phyloP scores from a whole-genome alignment of 2,797 vertebrate genomes.

The Melanotaenia boesemani region DNA sequence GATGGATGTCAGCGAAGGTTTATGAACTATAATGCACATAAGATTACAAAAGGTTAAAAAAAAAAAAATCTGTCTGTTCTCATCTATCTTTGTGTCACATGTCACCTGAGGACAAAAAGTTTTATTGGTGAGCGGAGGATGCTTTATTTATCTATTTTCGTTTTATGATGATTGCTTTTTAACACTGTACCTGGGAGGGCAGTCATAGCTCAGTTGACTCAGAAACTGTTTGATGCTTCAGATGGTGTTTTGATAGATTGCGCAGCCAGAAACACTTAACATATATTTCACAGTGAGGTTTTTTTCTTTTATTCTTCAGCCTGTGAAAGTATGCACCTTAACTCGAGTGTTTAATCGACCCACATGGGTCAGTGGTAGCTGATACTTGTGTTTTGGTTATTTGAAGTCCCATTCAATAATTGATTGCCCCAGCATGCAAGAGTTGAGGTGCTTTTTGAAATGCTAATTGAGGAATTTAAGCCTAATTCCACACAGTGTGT shows the following conservation, averaged over 20 bases:
- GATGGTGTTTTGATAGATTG: constrained; percentile 49
- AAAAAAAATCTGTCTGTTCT: constrained; percentile 30
- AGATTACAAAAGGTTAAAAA: constrained; percentile 53
- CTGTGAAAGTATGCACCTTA: constrained; percentile 9
- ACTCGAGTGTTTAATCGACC: constrained; percentile 12
- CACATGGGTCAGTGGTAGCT: constrained; percentile 36
- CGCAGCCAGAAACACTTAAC: neutral
- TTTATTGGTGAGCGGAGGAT: constrained; percentile 12
- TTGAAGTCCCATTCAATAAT: constrained; percentile 66
- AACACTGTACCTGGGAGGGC: constrained; percentile 41
- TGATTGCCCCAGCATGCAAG: constrained; percentile 71
- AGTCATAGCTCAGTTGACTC: constrained; percentile 35
- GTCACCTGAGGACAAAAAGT: constrained; percentile 51
- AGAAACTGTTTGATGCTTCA: constrained; percentile 31
- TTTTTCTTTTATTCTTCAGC: neutral
- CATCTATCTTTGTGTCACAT: constrained; percentile 17
- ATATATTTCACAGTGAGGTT: constrained; percentile 9
- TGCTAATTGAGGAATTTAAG: constrained; percentile 72
- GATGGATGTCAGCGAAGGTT: constrained; percentile 53
- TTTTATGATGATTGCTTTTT: constrained; percentile 53
- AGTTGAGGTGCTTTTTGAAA: constrained; percentile 60
- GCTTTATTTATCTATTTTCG: constrained; percentile 32
- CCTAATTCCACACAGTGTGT: constrained; percentile 65
- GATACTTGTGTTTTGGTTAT: constrained; percentile 53
- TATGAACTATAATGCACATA: constrained; percentile 52